Evolutionary conservation across 2,113 vertebrate species (phyloP), one percentile per base, ranked within the genome.

Genomic region (Ammospiza caudacuta): DNA sequence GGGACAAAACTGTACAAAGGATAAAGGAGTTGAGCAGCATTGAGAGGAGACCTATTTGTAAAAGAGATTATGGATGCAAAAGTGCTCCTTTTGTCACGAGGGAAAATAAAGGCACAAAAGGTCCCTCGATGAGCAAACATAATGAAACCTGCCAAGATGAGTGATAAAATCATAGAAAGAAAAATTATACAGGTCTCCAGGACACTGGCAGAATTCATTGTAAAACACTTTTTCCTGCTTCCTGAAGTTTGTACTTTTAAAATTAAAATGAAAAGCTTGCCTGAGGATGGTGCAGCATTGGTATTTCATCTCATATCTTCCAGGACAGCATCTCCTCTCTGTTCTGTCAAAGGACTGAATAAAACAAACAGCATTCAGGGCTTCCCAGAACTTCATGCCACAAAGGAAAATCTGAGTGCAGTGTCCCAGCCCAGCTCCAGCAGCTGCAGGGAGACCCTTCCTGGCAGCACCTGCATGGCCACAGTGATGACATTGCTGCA

Each of bases 121-220:
- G 58, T 75, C 72, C 57, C 70, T 52, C 64, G 17, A 86, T 86
- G 68, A 90, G 78, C 63, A 94, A 96, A 90, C 28, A 69, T 62
- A 94, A 94, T 37, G 27, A 92, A 94, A 94, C 21, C 84, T 83
- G 75, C 35, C 79, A 91, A 70, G 55, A 80, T 43, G 21, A 88
- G 39, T 46, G 75, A 91, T 76, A 95, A 87, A 97, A 61, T 46
- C 49, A 55, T 8, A 73, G 39, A 63, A 94, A 83, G 70, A 83
- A 68, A 83, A 96, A 91, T 33, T 33, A 44, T 27, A n/a, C 29
- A 81, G 6, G 33, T 78, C 37, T 91, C 52, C 68, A 78, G 66
- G 43, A 96, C 93, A 73, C 47, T 78, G 64, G 11, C 55, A 67
- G 27, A 83, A 94, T 64, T 58, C 18, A 75, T 2, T 3, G 6